A percentile compares a stretch with the other conserved stretches of the same genome.
Evolutionary conservation across 2,888 invertebrate species (phyloP).

Genomic region (Stenurella melanura): DNA sequence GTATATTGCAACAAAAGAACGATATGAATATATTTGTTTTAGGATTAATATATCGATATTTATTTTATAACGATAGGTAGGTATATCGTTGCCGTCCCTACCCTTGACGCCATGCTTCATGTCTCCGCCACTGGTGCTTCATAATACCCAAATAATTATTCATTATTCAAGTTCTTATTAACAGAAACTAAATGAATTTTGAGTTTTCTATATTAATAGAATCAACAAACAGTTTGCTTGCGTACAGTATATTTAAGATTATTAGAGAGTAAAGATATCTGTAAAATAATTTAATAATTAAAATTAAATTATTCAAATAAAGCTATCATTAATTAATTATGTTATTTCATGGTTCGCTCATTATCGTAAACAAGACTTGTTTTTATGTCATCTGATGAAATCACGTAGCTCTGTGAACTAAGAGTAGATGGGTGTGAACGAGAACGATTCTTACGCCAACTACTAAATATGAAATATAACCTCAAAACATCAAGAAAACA

Average conservation of each 20-base stretch:
- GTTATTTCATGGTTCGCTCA: conserved; percentile 20
- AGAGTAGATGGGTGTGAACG: conserved; percentile 27
- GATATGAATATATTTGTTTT: no score
- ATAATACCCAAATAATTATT: neutral
- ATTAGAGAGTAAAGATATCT: neutral
- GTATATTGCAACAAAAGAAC: no score
- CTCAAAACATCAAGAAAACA: conserved; percentile 17
- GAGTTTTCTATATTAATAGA: neutral
- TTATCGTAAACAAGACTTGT: conserved; percentile 7
- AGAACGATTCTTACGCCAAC: conserved; percentile 2
- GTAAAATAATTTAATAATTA: conserved; percentile 28
- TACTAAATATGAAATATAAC: conserved; percentile 18
- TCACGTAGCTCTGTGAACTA: neutral
- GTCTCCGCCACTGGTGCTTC: neutral
- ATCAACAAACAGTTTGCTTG: neutral
- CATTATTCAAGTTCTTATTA: neutral
- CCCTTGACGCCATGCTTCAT: no score
- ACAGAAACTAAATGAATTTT: neutral
- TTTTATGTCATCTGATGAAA: conserved; percentile 24
- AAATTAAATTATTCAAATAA: conserved; percentile 24
- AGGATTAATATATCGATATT: no score
- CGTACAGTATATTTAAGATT: neutral
- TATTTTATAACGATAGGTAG: no score
- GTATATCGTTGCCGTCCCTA: no score
- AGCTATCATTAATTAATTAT: conserved; percentile 18